Evolutionary conservation across 2,797 vertebrate species (phyloP).

Genomic region (Podarcis siculus): DNA sequence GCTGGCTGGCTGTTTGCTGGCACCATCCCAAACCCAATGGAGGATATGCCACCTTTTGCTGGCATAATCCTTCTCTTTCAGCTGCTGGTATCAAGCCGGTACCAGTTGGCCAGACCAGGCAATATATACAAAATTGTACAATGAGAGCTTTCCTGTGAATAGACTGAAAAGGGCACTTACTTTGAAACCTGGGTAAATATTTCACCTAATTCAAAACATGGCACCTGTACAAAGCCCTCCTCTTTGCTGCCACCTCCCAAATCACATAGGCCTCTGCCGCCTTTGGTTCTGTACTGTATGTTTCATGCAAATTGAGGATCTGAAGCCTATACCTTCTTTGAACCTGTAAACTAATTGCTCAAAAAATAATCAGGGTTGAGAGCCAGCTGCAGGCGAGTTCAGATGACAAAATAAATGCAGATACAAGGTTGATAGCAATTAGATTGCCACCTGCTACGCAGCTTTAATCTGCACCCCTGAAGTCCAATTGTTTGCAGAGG

Average conservation of each 20-base stretch:
- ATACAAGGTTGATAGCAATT: conserved; percentile 68
- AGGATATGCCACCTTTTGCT: not conserved
- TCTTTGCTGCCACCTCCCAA: not conserved
- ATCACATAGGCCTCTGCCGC: not conserved
- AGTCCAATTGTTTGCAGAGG: conserved; percentile 61
- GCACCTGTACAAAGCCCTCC: not conserved
- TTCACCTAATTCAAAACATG: not conserved
- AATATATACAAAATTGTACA: rapidly evolving
- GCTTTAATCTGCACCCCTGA: conserved; percentile 62
- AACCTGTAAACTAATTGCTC: conserved; percentile 33
- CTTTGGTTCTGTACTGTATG: not conserved
- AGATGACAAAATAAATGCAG: conserved; percentile 62
- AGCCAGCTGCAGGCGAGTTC: conserved; percentile 66
- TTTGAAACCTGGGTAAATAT: not conserved
- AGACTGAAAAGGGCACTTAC: not conserved
- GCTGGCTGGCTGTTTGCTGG: not conserved
- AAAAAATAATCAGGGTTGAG: conserved; percentile 55
- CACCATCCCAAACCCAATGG: not conserved
- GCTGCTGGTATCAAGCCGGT: not conserved
- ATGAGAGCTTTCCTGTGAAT: rapidly evolving
- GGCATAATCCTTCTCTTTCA: not conserved
- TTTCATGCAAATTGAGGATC: not conserved
- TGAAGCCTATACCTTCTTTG: conserved; percentile 44
- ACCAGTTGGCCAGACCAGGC: not conserved
- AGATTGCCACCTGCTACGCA: conserved; percentile 71